Base-by-base conservation (phyloP, 1,140 invertebrate genomes). In the Nymphalis io region DNA sequence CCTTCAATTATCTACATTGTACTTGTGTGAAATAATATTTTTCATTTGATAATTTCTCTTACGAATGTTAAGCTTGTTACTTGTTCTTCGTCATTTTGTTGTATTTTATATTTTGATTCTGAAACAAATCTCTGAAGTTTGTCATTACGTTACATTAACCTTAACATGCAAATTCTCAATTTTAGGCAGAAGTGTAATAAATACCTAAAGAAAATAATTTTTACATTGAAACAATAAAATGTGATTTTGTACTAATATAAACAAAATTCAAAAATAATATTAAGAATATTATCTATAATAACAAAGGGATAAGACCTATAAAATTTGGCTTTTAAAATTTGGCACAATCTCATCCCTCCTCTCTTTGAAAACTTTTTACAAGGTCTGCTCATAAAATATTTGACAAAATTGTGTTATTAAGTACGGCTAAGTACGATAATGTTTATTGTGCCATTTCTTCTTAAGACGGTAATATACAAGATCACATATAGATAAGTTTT, bases 1-100 rank as follows among this genome's bases (percentile, higher is more conserved):
- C 20, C 21, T 64, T 21, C 3, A 64, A 39, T 70, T 33, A 46
- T 21, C 58, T 42, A 71, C 58, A 61, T 61, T 61, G 60, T 61
- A 46, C 42, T 23, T 12, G 42, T 55, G 3, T 6, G 6, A 23
- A 55, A 15, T 15, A 55, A 55, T 23, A 21, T 55, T 33, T 15
- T 27, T 11, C 13, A 27, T 27, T 3, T 3, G 13, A 33, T 33
- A 51, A 20, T 55, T 16, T 8, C 23, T 27, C 27, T 27, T 55
- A 23, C 1, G 18, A 15, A 5, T 6, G 2, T 12, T 55, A 8
- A 27, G 10, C n/a, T 15, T 55, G 38, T 57, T 57, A 57, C 62
- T 65, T 65, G 16, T 27, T 57, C 4, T 57, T 62, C 33, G 39
- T 62, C 51, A 60, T 38, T 44, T 13, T 68, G 2, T 51, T 23